These are phyloP conservation scores for Lateolabrax maculatus DNA, from an alignment of 2,797 vertebrate species.

Conservation along the genomic window DNA sequence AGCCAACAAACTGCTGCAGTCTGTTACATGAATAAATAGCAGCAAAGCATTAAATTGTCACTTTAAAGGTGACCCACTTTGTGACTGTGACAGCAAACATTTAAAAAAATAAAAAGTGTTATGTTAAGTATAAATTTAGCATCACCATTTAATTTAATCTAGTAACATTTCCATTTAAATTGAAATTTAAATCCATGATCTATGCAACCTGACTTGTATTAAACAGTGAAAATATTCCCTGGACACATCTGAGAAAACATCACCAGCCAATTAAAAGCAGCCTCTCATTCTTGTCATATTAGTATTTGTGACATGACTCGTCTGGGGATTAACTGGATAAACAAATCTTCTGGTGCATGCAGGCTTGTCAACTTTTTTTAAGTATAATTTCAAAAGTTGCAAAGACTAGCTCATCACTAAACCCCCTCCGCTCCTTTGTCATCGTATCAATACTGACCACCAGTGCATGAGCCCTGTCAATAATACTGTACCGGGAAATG, in stretches of 20 bases:
- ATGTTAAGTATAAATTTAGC: not conserved
- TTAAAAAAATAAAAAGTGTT: not conserved
- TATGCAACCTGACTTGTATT: not conserved
- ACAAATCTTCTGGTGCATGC: slow-evolving; percentile 20
- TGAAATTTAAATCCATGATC: not conserved
- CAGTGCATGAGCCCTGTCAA: not conserved
- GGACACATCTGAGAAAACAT: not conserved
- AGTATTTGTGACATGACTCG: not conserved
- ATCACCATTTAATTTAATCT: not conserved
- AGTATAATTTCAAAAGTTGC: not conserved
- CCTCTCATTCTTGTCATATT: slow-evolving; percentile 6
- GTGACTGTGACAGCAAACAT: not conserved
- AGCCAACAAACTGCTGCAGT: not conserved
- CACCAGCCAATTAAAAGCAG: slow-evolving; percentile 28
- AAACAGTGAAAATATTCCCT: slow-evolving; percentile 18
- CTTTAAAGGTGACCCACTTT: not conserved
- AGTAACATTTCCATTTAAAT: not conserved
- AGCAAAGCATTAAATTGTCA: not conserved
- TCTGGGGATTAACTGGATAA: slow-evolving; percentile 27
- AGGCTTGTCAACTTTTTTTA: slow-evolving; percentile 12
- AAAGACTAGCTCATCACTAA: slow-evolving; percentile 21
- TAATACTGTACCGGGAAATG: not conserved
- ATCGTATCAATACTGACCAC: not conserved
- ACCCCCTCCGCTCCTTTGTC: not conserved
- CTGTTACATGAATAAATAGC: not conserved